These are phyloP conservation scores for Prunella himalayana DNA, from an alignment of 2,113 vertebrate species.

Conservation along the genomic window DNA sequence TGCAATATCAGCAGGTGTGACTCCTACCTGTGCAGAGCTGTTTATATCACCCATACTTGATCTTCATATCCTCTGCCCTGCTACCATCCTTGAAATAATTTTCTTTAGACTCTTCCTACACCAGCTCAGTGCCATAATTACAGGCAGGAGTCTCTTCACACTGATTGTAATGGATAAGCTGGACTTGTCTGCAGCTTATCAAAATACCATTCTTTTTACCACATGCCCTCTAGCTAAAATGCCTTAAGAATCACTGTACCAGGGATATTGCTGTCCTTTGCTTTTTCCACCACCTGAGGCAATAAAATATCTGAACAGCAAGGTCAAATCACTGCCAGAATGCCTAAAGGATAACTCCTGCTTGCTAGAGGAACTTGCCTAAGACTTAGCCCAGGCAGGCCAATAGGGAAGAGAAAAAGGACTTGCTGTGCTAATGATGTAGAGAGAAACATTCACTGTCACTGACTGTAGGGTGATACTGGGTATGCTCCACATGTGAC, in stretches of 20 bases:
- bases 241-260: neutral
- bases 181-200: neutral
- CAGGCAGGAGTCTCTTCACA: neutral
- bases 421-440: neutral
- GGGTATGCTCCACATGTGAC: neutral
- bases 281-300: neutral
- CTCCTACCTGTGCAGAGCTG: neutral
- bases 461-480: neutral
- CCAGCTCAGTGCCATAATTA: neutral
- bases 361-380: neutral
- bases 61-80: neutral
- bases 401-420: neutral
- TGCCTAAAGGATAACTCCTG: neutral
- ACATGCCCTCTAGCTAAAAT: neutral
- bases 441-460: neutral
- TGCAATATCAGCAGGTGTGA: neutral
- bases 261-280: neutral
- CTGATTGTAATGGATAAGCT: neutral
- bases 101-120: neutral
- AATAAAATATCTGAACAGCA: neutral
- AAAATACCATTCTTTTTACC: neutral
- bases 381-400: neutral
- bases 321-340: neutral
- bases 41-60: neutral
- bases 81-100: neutral